phyloP scores from a whole-genome alignment of 37 sponge, comb jelly and placozoan genomes.

The Ianthella basta region DNA sequence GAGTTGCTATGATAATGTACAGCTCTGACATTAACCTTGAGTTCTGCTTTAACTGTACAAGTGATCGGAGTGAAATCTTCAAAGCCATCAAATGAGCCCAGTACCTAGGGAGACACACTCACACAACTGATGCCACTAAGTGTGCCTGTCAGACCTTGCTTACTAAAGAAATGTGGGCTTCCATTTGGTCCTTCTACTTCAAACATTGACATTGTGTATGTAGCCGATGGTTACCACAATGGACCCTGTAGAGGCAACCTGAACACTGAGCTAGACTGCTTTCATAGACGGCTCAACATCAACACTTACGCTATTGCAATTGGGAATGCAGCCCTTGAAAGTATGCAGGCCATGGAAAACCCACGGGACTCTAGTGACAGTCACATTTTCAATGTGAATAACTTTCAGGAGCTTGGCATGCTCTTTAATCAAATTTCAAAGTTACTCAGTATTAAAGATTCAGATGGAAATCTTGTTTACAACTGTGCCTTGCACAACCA shows the following conservation, averaged over 20 bases:
- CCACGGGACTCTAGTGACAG: background rate
- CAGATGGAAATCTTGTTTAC: background rate
- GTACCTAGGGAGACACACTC: background rate
- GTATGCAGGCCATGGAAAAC: background rate
- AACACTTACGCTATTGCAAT: constrained; percentile 46
- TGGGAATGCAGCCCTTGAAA: background rate
- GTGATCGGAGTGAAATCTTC: background rate
- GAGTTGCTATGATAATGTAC: constrained; percentile 34
- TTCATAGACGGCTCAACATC: constrained; percentile 20
- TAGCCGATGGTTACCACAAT: constrained; percentile 48
- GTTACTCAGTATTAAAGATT: background rate
- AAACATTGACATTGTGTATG: constrained; percentile 41
- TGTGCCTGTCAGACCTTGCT: constrained; percentile 39
- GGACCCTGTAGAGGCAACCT: constrained; percentile 4
- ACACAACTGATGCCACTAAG: constrained; percentile 32
- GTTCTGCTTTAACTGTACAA: constrained; percentile 42
- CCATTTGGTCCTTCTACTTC: background rate
- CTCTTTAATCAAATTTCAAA: background rate
- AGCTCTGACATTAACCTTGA: constrained; percentile 26
- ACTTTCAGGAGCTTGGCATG: background rate
- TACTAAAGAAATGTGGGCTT: constrained; percentile 12
- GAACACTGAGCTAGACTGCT: background rate
- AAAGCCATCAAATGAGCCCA: too few species aligned
- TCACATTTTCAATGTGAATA: background rate
- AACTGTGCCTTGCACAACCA: background rate